Conservation (phyloP, 1,140 invertebrate genomes). For the Planococcus citri region DNA sequence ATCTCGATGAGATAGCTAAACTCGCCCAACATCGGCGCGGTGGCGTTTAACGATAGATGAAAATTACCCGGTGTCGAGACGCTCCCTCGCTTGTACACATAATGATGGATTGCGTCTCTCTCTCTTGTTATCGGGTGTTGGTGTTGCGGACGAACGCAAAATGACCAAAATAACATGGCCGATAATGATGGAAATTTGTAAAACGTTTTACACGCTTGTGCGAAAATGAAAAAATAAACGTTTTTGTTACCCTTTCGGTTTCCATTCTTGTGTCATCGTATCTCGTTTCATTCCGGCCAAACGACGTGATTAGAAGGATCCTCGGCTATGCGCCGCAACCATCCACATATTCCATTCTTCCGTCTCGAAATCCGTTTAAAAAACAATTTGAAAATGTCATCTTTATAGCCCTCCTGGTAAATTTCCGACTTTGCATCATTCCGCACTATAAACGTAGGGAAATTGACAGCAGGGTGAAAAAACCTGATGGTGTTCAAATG, state of each 20-base stretch:
- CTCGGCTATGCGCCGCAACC: no score
- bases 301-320: neutral
- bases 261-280: neutral
- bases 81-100: no score
- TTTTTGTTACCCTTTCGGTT: neutral
- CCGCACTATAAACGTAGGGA: neutral
- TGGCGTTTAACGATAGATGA: no score
- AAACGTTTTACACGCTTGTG: neutral
- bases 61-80: no score
- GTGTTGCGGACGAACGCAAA: no score
- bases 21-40: no score
- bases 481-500: no score
- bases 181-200: neutral
- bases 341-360: no score
- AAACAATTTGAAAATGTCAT: conserved; percentile 2
- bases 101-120: neutral
- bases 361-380: neutral
- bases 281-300: no score
- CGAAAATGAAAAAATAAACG: neutral
- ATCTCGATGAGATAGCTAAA: no score
- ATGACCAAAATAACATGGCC: neutral
- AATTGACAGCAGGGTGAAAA: neutral
- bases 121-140: neutral
- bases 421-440: neutral
- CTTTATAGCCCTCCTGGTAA: neutral